These are phyloP conservation scores for Agapornis roseicollis DNA, from an alignment of 2,113 vertebrate genomes.

Conservation along the genomic window DNA sequence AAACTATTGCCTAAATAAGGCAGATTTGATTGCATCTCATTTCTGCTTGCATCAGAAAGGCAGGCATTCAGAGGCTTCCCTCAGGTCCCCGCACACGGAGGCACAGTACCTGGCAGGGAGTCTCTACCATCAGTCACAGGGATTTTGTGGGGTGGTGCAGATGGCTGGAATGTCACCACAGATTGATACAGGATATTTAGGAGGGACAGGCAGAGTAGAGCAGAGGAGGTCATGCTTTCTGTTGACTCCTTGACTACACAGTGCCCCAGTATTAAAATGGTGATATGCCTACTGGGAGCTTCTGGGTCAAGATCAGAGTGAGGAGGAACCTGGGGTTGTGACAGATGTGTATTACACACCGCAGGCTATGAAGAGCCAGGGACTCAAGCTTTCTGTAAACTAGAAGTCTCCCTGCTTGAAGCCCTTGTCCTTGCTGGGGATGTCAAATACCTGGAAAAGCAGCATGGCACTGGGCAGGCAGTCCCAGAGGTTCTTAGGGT, in stretches of 20 bases:
- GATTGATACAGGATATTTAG: not conserved
- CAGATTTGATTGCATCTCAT: not conserved
- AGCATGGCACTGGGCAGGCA: not conserved
- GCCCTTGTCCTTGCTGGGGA: not conserved
- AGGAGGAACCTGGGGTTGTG: not conserved
- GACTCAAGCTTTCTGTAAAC: not conserved
- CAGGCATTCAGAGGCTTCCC: not conserved
- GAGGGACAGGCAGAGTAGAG: not conserved
- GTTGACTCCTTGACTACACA: not conserved
- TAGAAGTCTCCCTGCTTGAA: not conserved
- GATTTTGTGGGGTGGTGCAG: not conserved
- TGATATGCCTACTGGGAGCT: not conserved
- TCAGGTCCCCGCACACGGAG: not conserved
- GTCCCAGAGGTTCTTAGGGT: not conserved
- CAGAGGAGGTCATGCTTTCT: not conserved
- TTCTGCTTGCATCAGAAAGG: not conserved
- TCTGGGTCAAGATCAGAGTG: not conserved
- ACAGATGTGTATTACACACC: not conserved
- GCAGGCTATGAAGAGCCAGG: not conserved
- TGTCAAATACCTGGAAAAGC: not conserved
- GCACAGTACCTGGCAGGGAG: not conserved
- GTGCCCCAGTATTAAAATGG: not conserved
- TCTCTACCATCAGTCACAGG: not conserved
- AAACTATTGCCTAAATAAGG: not conserved
- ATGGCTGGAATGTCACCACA: rapidly evolving